phyloP scores from a whole-genome alignment of 1,140 invertebrate genomes.

The Neodiprion virginianus region DNA sequence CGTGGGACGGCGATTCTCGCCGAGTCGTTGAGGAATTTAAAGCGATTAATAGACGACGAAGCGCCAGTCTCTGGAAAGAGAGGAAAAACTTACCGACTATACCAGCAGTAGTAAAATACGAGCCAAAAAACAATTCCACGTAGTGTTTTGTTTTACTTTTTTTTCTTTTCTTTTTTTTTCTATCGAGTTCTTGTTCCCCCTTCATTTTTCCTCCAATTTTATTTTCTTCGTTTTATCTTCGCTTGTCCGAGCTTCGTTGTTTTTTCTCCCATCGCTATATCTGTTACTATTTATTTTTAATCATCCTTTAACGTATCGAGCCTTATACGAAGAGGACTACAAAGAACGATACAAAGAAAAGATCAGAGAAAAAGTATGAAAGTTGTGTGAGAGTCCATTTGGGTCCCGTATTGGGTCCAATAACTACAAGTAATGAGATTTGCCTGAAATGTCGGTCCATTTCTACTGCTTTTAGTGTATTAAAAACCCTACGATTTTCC shows the following conservation, averaged over 20 bases:
- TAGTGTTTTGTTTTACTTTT: neutral
- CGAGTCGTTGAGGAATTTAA: neutral
- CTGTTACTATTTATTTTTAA: neutral
- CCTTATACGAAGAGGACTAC: neutral
- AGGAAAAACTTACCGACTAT: neutral
- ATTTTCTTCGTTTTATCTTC: neutral
- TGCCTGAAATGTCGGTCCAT: constrained; percentile 10
- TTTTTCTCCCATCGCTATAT: neutral
- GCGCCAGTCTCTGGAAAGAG: neutral
- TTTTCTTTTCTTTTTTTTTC: neutral
- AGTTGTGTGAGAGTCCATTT: too few relatives aligned
- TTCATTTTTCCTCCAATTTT: neutral
- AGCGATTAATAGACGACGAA: neutral
- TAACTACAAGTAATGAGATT: constrained; percentile 8
- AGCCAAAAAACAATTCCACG: neutral
- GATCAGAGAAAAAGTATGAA: neutral
- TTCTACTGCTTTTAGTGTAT: constrained; percentile 19
- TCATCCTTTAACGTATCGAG: too few relatives aligned
- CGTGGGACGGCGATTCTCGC: neutral
- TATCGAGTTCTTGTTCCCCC: too few relatives aligned
- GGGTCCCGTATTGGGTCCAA: too few relatives aligned
- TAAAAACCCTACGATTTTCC: neutral
- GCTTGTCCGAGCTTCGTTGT: neutral
- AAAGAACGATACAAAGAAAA: neutral
- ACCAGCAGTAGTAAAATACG: neutral